Evolutionary conservation across 2,888 invertebrate genomes (phyloP).

Genomic region (Arrhopalites spinosus): DNA sequence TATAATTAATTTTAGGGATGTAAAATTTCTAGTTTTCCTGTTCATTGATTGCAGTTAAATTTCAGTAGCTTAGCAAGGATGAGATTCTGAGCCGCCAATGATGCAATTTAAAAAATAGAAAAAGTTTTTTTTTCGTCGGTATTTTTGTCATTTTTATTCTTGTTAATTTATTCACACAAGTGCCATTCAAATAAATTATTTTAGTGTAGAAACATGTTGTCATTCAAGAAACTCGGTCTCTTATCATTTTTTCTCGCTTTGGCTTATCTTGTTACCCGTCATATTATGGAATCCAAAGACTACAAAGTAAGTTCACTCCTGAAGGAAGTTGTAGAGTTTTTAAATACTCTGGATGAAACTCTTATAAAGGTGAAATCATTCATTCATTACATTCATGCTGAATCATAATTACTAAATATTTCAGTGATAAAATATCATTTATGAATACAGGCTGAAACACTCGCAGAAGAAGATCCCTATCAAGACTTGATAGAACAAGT

Average conservation of each 20-base stretch:
- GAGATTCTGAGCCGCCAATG: too few species aligned
- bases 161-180: neutral
- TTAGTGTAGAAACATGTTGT: neutral
- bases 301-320: slow-evolving; percentile 23
- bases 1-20: too few species aligned
- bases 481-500: slow-evolving; percentile 45
- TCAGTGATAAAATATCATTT: neutral
- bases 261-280: neutral
- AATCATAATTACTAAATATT: too few species aligned
- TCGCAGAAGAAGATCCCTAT: slow-evolving; percentile 45
- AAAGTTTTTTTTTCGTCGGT: too few species aligned
- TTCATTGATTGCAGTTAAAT: too few species aligned
- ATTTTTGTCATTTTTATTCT: too few species aligned
- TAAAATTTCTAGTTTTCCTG: too few species aligned
- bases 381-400: neutral
- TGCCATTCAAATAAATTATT: slow-evolving; percentile 14
- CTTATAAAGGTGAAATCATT: slow-evolving; percentile 13
- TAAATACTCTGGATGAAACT: slow-evolving; percentile 20
- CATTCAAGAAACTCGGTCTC: slow-evolving; percentile 5
- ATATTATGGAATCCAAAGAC: neutral
- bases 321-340: slow-evolving; percentile 24
- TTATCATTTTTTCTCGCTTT: slow-evolving; percentile 7
- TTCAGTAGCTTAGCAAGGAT: too few species aligned
- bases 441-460: slow-evolving; percentile 38
- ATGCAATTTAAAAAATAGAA: too few species aligned